phyloP scores from a whole-genome alignment of 2,888 invertebrate genomes.

The Drosophila phalerata region DNA sequence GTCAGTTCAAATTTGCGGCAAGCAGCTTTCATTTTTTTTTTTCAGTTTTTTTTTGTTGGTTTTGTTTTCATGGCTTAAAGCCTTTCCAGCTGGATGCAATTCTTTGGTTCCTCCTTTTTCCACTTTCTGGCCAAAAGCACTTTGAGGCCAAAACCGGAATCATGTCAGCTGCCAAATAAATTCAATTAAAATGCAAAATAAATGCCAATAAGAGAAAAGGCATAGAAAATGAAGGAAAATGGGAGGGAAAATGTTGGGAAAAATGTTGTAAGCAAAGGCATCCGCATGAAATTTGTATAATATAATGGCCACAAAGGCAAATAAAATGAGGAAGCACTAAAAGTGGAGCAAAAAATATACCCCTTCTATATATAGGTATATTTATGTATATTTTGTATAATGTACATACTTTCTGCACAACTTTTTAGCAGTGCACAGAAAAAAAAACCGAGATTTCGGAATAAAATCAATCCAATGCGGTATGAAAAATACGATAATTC shows the following conservation, averaged over 20 bases:
- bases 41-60: no score
- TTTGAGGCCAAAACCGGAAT: conserved; percentile 35
- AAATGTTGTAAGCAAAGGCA: conserved; percentile 22
- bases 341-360: conserved; percentile 1
- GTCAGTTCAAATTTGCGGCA: conserved; percentile 25
- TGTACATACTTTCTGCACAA: conserved; percentile 29
- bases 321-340: conserved; percentile 19
- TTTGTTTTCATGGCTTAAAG: conserved; percentile 20
- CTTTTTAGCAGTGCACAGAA: conserved; percentile 27
- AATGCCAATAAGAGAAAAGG: conserved; percentile 47
- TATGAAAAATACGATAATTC: no score
- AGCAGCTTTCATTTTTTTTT: neutral
- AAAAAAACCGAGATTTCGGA: no score
- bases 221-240: neutral
- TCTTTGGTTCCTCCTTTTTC: conserved; percentile 21
- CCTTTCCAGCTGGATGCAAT: conserved; percentile 40
- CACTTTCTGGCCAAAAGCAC: neutral
- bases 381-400: conserved; percentile 1
- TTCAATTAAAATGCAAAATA: conserved; percentile 77
- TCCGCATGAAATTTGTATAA: conserved; percentile 54
- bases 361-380: neutral
- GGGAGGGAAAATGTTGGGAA: neutral
- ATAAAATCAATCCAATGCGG: no score
- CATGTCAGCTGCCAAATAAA: conserved; percentile 67
- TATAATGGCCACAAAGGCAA: conserved; percentile 49